phyloP scores from a whole-genome alignment of 1,140 invertebrate species.

The Telenomus remus region DNA sequence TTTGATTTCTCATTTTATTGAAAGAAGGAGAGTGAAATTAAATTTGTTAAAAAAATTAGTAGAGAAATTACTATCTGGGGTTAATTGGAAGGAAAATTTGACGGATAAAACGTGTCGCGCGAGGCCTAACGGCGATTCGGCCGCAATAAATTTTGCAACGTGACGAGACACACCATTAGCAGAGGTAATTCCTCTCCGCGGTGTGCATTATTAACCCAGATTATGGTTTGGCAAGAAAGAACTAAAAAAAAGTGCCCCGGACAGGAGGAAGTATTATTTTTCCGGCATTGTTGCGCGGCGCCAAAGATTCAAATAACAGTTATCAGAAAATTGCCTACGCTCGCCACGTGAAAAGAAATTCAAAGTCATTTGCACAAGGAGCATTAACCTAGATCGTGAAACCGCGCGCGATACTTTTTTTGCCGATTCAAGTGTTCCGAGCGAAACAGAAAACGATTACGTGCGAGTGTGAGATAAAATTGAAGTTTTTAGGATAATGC shows the following conservation, averaged over 20 bases:
- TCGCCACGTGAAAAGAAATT: constrained; percentile 18
- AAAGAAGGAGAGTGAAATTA: background rate
- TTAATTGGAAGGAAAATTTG: constrained; percentile 10
- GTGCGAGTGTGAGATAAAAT: too few species aligned
- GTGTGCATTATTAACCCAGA: constrained; percentile 53
- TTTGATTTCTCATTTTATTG: too few species aligned
- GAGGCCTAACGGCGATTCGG: constrained; percentile 28
- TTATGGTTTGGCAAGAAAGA: constrained; percentile 30
- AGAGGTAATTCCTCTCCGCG: constrained; percentile 14
- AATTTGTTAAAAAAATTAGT: background rate
- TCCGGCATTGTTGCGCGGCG: constrained; percentile 23
- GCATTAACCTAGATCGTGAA: constrained; percentile 43
- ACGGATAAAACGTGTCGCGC: constrained; percentile 38
- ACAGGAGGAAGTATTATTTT: constrained; percentile 22
- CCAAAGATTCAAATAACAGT: constrained; percentile 42
- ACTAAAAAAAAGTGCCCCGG: constrained; percentile 1
- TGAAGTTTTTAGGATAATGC: too few species aligned
- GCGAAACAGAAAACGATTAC: background rate
- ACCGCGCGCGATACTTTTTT: constrained; percentile 16
- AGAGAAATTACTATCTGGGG: background rate
- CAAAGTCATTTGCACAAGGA: constrained; percentile 41
- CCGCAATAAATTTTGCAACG: constrained; percentile 44
- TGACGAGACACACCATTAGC: constrained; percentile 43
- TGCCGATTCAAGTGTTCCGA: constrained; percentile 7
- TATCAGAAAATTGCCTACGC: constrained; percentile 48